Base-by-base conservation (phyloP, 2,113 vertebrate genomes). In the Raja brachyura region DNA sequence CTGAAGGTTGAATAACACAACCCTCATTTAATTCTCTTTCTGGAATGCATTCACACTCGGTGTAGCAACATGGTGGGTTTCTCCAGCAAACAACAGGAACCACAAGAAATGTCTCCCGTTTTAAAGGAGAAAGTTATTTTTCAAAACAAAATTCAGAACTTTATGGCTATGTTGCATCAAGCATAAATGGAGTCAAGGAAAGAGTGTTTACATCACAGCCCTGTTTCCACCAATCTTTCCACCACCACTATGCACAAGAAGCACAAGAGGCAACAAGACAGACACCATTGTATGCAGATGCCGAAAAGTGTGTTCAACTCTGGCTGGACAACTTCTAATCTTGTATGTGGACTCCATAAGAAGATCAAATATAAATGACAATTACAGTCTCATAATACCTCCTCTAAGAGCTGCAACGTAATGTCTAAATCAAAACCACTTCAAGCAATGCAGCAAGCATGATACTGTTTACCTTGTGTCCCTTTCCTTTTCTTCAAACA, bases 21-120 rank as follows among this genome's bases (percentile, higher is more conserved):
- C 33, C 4, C 66, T 92, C 90, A 92, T 92, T 92, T 74, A 92
- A 92, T 74, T 74, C 66, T 92, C 73, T 92, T 92, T 73, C 31
- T 92, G 90, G 66, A 92, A 92, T 74, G 90, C 66, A 48, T 73
- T 92, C 90, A 92, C 90, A 74, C 68, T 54, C 9, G 90, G 20
- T n/a, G 25, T 25, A 92, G 68, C 11, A 28, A 25, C 54, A 73
- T 92, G 18, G 90, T 28, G 10, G 39, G 68, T 33, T 16, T 14
- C 20, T 54, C 31, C 66, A 54, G 54, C 48, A 73, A 74, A 25
- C 22, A 28, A 33, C 25, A 22, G 25, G 13, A 28, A 54, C 25
- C 25, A 54, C 10, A 92, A 70, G 4, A 73, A 39, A 4, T 39
- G 31, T 92, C 20, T 13, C 66, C 73, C 88, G 33, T 25, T 22